Evolutionary conservation across 2,888 invertebrate species (phyloP).

Genomic region (Synergus laeviventris): DNA sequence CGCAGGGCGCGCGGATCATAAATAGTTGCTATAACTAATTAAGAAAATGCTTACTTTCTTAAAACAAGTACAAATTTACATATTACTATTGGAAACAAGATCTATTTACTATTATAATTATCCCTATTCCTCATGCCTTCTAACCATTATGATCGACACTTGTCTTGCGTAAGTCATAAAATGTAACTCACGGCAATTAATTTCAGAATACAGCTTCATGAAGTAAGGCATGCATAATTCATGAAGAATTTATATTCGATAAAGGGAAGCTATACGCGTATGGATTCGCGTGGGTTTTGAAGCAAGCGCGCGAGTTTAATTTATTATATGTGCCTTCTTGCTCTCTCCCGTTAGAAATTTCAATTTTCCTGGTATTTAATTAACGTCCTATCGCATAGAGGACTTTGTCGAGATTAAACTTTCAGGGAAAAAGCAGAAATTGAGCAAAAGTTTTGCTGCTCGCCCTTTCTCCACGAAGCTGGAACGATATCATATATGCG

Average conservation of each 20-base stretch:
- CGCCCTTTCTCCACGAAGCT: constrained; percentile 1
- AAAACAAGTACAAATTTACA: no score
- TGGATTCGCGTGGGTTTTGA: constrained; percentile 13
- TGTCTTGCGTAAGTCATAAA: not conserved
- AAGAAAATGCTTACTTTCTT: no score
- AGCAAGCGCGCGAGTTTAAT: constrained; percentile 7
- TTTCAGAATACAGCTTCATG: constrained; percentile 15
- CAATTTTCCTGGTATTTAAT: constrained; percentile 1
- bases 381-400: not conserved
- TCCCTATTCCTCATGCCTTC: not conserved
- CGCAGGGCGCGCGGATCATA: no score
- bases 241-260: constrained; percentile 4
- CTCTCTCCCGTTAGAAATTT: not conserved
- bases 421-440: constrained; percentile 7
- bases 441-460: not conserved
- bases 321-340: constrained; percentile 1
- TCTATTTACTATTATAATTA: not conserved
- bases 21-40: no score
- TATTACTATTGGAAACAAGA: no score
- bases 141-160: not conserved
- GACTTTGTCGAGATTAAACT: constrained; percentile 1
- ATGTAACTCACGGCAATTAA: not conserved
- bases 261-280: not conserved
- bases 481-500: not conserved
- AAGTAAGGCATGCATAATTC: constrained; percentile 1